These are phyloP conservation scores for Tenualosa thibaudeaui DNA, from an alignment of 2,797 vertebrate genomes.

Conservation along the genomic window DNA sequence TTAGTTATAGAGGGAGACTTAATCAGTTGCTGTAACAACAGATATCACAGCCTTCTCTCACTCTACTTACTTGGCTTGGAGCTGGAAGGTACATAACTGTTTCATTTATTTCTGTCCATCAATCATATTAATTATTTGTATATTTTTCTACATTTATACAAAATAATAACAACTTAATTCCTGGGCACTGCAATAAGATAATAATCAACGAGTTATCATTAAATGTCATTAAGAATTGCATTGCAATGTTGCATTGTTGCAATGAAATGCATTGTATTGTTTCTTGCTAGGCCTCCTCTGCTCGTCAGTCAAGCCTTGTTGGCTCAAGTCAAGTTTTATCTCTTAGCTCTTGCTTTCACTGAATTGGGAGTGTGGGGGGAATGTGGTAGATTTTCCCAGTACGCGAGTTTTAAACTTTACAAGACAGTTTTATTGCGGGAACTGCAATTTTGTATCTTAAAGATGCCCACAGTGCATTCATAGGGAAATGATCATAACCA, in stretches of 20 bases:
- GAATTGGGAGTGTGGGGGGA: background rate
- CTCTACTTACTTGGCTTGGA: background rate
- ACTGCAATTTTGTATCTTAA: background rate
- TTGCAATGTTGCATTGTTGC: no score
- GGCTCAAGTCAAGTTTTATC: background rate
- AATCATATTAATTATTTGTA: no score
- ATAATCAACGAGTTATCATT: background rate
- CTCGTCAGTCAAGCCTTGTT: background rate
- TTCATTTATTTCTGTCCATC: no score
- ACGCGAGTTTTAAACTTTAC: conserved; percentile 6
- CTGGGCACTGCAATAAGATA: background rate
- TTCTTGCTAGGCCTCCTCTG: background rate
- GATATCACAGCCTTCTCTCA: background rate
- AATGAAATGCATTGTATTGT: background rate
- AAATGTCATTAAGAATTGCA: background rate
- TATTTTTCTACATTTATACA: no score
- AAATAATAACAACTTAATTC: background rate
- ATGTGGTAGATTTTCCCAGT: conserved; percentile 4
- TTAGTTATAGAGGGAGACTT: background rate
- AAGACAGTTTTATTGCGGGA: conserved; percentile 12
- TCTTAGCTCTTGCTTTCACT: background rate
- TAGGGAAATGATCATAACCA: background rate
- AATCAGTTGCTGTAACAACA: background rate
- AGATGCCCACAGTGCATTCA: conserved; percentile 4
- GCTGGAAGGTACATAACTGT: no score